Evolutionary conservation across 2,113 vertebrate species (phyloP).

Genomic region (mouse (Mus musculus)): DNA sequence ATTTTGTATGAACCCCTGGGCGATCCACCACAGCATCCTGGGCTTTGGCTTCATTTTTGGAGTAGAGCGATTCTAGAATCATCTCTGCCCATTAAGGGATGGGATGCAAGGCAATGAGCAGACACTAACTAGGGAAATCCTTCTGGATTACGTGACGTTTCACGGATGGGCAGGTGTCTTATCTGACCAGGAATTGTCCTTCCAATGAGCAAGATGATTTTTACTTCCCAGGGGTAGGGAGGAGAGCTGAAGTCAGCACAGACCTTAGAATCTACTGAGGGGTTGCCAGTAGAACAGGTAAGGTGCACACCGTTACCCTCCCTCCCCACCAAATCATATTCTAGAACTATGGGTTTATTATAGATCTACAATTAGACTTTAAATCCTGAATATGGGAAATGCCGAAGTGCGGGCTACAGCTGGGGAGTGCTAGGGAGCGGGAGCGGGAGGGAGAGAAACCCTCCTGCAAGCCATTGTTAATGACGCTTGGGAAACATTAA

Average conservation of each 20-base stretch:
- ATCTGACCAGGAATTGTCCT: neutral
- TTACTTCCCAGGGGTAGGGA: neutral
- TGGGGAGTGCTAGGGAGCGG: neutral
- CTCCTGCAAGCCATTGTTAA: neutral
- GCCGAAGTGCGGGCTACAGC: neutral
- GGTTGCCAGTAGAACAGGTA: neutral
- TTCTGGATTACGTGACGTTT: slow-evolving; percentile 24
- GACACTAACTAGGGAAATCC: neutral
- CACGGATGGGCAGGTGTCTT: neutral
- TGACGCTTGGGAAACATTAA: slow-evolving; percentile 9
- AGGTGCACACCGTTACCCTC: neutral
- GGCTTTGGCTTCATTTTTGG: neutral
- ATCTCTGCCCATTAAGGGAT: neutral
- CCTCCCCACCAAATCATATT: neutral
- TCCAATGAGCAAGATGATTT: neutral
- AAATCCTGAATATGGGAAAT: neutral
- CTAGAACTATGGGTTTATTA: neutral
- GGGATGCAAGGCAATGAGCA: slow-evolving; percentile 10
- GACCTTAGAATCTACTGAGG: neutral
- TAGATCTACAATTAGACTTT: neutral
- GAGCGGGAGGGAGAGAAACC: neutral
- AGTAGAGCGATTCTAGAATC: neutral
- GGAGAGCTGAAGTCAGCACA: neutral
- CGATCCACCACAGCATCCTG: neutral
- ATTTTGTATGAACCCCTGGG: neutral